Evolutionary conservation across 2,113 vertebrate species (phyloP).

Genomic region (Toxotes chatareus): DNA sequence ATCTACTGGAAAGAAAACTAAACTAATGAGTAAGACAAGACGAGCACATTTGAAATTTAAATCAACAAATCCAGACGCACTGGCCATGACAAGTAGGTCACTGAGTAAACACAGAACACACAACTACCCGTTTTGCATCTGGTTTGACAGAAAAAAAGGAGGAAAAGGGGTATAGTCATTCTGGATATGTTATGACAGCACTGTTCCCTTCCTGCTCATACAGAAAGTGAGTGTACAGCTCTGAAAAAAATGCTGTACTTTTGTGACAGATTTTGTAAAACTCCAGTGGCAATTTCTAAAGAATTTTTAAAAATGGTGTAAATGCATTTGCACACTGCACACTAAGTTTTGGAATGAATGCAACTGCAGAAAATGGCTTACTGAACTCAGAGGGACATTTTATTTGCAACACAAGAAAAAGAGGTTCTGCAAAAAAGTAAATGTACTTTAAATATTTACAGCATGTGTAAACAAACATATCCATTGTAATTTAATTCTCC

Average conservation of each 20-base stretch:
- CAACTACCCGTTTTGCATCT: slow-evolving; percentile 50
- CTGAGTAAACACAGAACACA: slow-evolving; percentile 31
- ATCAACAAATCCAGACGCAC: slow-evolving; percentile 23
- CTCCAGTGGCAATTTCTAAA: slow-evolving; percentile 17
- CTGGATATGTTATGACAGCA: slow-evolving; percentile 36
- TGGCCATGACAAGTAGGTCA: slow-evolving; percentile 33
- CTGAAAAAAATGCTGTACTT: neutral
- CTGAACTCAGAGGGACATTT: slow-evolving; percentile 23
- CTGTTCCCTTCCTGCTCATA: slow-evolving; percentile 28
- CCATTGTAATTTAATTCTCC: neutral
- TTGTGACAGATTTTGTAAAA: neutral
- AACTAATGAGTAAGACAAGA: slow-evolving; percentile 21
- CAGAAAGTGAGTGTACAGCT: slow-evolving; percentile 4
- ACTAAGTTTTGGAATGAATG: neutral
- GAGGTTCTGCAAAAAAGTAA: slow-evolving; percentile 2
- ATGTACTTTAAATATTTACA: slow-evolving; percentile 19
- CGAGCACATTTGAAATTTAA: slow-evolving; percentile 35
- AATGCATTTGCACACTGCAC: neutral
- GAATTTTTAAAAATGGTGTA: neutral
- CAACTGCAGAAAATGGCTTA: neutral
- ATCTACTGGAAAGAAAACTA: too few species aligned
- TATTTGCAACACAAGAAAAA: slow-evolving; percentile 22
- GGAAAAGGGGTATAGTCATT: slow-evolving; percentile 12
- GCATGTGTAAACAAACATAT: neutral
- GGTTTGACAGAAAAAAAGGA: slow-evolving; percentile 11